Evolutionary conservation across 92 coral and sea anemone species (phyloP), one percentile per base, ranked within the genome.

Genomic region (Muricea muricata): DNA sequence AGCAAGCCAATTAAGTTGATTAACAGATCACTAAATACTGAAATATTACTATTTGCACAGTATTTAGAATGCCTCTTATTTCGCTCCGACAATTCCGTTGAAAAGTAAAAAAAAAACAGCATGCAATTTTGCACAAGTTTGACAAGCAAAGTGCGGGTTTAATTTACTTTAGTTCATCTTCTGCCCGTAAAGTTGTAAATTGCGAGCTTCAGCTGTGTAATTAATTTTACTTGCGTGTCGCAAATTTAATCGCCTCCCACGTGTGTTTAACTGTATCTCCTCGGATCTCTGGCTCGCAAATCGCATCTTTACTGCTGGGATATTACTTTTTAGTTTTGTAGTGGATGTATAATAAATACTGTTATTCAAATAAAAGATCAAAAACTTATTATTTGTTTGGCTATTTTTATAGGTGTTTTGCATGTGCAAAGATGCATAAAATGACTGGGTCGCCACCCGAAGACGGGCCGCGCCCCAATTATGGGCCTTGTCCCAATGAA

Each of bases 381-480:
- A 20, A 50, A 50, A 50, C 58, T 50, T 50, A 50, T 50, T 20
- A 13, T 37, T 37, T 37, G 42, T 13, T 50, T 50, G 58, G 58
- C 58, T 50, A 50, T 50, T 50, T 50, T 50, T 50, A 20, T 50
- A 50, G 58, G 58, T 6, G 58, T 50, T 50, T 13, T 50, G 58
- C 58, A 50, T 50, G 4, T 50, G 58, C 58, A 50, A 50, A 50
- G 13, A 50, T 50, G 58, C 58, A 50, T 50, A 50, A 13, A 50
- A 50, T 50, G 6, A 50, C 23, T 50, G 58, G 23, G 58, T 50
- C 13, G 58, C 58, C 13, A 50, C 58, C 58, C 17, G 58, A 50
- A 13, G 58, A 50, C 58, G 58, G n/a, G 58, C 58, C 58, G 17
- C 58, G 58, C 58, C 13, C 58, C 58, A 50, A 50, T 50, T 50